Conservation (phyloP, 2,113 vertebrate genomes). For the Mirza zaza region DNA sequence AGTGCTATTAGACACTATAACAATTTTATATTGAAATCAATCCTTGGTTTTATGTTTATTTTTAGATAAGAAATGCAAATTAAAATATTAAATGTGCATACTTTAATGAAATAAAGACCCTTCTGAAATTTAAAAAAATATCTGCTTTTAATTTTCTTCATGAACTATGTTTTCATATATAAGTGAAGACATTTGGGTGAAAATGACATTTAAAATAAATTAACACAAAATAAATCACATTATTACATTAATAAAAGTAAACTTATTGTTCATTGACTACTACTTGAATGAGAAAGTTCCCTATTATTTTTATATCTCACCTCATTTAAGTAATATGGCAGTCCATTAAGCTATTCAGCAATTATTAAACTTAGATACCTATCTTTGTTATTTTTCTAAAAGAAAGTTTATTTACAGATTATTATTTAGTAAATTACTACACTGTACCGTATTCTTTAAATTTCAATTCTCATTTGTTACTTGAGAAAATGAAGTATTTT, state of each 20-base stretch:
- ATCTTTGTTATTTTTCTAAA: not conserved
- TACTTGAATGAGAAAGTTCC: not conserved
- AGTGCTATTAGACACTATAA: not conserved
- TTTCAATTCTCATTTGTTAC: not conserved
- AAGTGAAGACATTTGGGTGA: conserved; percentile 63
- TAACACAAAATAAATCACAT: conserved; percentile 49
- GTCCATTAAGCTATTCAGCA: not conserved
- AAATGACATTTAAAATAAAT: conserved; percentile 73
- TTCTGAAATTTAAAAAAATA: conserved; percentile 60
- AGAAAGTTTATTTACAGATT: not conserved
- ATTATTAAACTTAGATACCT: not conserved
- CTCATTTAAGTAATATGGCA: conserved; percentile 40
- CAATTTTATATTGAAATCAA: not conserved
- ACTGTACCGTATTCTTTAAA: not conserved
- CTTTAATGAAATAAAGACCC: conserved; percentile 38
- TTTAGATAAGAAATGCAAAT: conserved; percentile 23
- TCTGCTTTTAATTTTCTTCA: conserved; percentile 61
- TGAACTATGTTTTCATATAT: not conserved
- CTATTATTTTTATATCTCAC: conserved; percentile 21
- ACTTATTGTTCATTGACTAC: conserved; percentile 60
- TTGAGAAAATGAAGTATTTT: conserved; percentile 3
- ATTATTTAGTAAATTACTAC: not conserved
- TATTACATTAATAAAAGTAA: conserved; percentile 42
- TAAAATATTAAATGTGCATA: not conserved
- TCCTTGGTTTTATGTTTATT: not conserved